Percentiles rank a stretch among this genome's conserved stretches.
phyloP scores from a whole-genome alignment of 2,797 vertebrate species.

The Steatocranus sp. region DNA sequence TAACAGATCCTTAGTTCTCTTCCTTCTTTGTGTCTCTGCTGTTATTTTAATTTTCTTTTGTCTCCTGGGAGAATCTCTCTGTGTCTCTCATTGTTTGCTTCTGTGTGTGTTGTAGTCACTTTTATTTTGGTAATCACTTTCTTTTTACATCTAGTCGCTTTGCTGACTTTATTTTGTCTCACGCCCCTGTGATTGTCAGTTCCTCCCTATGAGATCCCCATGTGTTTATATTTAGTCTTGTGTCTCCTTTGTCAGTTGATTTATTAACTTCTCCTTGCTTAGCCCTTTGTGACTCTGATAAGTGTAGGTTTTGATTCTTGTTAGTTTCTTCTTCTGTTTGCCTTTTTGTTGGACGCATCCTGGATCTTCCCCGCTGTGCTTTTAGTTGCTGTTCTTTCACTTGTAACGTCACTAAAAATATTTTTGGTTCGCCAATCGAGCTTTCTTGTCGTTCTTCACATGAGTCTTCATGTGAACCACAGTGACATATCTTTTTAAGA shows the following conservation, averaged over 20 bases:
- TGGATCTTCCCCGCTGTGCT: background rate
- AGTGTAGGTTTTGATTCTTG: background rate
- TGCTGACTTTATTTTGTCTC: background rate
- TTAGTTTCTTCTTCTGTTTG: background rate
- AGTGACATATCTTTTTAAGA: background rate
- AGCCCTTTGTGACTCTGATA: background rate
- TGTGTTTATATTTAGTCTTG: background rate
- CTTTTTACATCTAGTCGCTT: background rate
- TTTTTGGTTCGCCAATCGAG: background rate
- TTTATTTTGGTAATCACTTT: background rate
- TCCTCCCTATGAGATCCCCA: background rate
- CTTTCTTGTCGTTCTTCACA: background rate
- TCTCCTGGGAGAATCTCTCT: background rate
- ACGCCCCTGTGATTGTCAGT: background rate
- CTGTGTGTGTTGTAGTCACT: background rate
- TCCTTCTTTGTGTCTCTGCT: background rate
- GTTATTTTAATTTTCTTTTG: background rate
- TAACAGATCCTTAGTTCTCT: rapidly evolving
- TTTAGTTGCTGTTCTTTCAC: background rate
- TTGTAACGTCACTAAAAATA: rapidly evolving
- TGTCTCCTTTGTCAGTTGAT: background rate
- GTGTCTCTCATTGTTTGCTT: background rate
- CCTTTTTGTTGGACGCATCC: background rate
- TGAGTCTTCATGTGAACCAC: background rate
- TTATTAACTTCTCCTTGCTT: background rate